Evolutionary conservation across 2,113 vertebrate species (phyloP).

Genomic region (Phodopus roborovskii): DNA sequence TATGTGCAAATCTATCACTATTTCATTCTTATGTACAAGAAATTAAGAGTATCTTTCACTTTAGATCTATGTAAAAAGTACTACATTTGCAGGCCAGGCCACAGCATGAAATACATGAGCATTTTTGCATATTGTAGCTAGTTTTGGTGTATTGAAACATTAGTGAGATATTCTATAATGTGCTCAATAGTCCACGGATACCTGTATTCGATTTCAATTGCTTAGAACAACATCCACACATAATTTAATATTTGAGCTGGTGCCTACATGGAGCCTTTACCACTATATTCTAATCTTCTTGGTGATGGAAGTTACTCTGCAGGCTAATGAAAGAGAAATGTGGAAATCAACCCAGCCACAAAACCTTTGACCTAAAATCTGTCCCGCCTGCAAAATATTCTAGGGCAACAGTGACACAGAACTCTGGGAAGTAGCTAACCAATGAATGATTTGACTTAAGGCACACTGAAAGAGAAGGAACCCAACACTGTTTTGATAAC

Average conservation of each 20-base stretch:
- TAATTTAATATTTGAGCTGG: not conserved
- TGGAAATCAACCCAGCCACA: not conserved
- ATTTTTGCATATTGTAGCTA: not conserved
- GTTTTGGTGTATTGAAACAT: not conserved
- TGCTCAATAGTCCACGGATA: not conserved
- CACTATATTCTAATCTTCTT: not conserved
- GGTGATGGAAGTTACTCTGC: not conserved
- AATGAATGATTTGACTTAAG: not conserved
- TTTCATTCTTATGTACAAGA: not conserved
- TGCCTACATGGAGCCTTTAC: not conserved
- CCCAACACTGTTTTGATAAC: not conserved
- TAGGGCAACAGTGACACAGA: not conserved
- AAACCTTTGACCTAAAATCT: not conserved
- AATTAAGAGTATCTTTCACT: not conserved
- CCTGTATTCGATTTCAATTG: conserved; percentile 16
- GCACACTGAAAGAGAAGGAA: not conserved
- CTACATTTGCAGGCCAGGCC: not conserved
- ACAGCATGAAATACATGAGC: not conserved
- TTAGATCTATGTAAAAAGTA: not conserved
- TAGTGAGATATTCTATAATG: not conserved
- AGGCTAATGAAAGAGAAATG: no score
- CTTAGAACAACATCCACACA: not conserved
- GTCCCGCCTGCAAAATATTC: not conserved
- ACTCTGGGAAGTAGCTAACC: not conserved
- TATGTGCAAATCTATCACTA: not conserved